Evolutionary conservation across 1,140 invertebrate species (phyloP), one percentile per base, ranked within the genome.

Genomic region (Drosophila cardini): DNA sequence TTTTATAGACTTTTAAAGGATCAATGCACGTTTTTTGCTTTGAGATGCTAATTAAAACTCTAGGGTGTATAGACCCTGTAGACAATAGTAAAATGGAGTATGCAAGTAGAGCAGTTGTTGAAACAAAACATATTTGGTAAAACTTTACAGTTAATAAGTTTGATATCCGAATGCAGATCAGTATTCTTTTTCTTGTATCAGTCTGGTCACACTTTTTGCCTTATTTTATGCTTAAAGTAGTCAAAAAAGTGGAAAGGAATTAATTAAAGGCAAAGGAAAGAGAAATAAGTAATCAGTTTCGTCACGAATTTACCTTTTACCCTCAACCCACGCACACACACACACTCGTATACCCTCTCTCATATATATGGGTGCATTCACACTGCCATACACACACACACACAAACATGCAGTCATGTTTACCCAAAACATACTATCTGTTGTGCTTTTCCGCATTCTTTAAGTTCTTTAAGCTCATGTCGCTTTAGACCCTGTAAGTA

Each of bases 361-460:
- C 30, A 52, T 8, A 52, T 13, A 52, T 11, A 30, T 10, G 3
- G 11, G 36, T 26, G 21, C 21, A 26, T 26, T 26, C 26, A 52
- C 26, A 52, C 46, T 30, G 5, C 10, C 4, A 2, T 40, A 10
- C 30, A 52, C 21, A 50, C 26, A 13, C 45, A 46, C 30, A 52
- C 21, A 26, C 0, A n/a, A 11, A 26, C 21, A 48, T 26, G 9
- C n/a, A 34, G n/a, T 34, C 26, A 9, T 52, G 48, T 32, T 52
- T 52, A 26, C 48, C 26, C 48, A 32, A 6, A 52, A 26, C 48
- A 4, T 30, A 11, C 11, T 2, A 21, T 18, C 48, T 52, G 48
- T 52, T 52, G 48, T 52, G n/a, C 48, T 52, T 52, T 30, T 52
- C 32, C 26, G 9, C 48, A 55, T 40, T 38, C 32, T 38, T 55